Evolutionary conservation across 2,888 invertebrate species (phyloP), one percentile per base, ranked within the genome.

Genomic region (Mesochorus sp.): DNA sequence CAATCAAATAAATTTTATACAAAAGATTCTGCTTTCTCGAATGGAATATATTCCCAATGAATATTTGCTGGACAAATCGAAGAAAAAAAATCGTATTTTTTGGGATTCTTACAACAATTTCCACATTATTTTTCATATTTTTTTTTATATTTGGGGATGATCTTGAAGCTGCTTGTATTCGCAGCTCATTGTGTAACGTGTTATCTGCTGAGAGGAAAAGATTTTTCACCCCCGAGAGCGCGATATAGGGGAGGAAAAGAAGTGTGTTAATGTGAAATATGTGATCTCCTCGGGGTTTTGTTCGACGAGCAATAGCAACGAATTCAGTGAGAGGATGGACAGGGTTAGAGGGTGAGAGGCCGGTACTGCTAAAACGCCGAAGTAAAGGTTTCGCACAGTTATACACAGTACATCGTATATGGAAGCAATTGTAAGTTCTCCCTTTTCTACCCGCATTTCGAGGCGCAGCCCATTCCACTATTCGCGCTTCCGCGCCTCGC

Each of bases 361-460:
- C 47, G 28, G 47, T 62, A 8, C 12, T 44, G 24, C 12, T 49
- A 49, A 64, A 61, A 37, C 37, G 12, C 42, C 51, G 57, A 59
- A 66, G 66, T 21, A 49, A 67, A 31, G 59, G 39, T 34, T 49
- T 64, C 17, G 17, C 17, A 17, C 12, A 44, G 14, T 17, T 3
- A 4, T 44, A 12, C 17, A 1, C 10, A 10, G 12, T 51, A 31
- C 17, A n/a, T 26, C 51, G n/a, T 51, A 26, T 61, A 24, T 49
- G 64, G 31, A 74, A 71, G 68, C 81, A 78, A 81, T 81, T 80
- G 82, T 80, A 77, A 84, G 80, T 81, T 83, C 76, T 70, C 77
- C 72, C 74, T 74, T 79, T 83, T 82, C 75, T 70, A 57, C 79
- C 74, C 68, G 37, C 55, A 47, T 47, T 70, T 70, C 47, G 21